A percentile compares a stretch with the other conserved stretches of the same genome.
phyloP scores from a whole-genome alignment of 2,888 invertebrate genomes.

The Auanema freiburgensis region DNA sequence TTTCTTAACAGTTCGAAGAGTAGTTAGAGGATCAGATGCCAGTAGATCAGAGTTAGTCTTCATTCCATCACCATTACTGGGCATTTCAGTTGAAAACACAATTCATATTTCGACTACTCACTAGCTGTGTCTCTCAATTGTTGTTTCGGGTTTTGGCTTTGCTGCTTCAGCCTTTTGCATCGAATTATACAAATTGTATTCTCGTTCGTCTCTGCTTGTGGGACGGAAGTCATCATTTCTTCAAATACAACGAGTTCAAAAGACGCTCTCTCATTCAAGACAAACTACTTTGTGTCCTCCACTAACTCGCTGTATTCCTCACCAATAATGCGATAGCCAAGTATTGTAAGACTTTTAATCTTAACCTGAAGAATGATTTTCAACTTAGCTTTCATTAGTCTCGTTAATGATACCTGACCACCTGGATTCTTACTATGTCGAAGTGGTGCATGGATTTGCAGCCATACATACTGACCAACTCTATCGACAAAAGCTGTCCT shows the following conservation, averaged over 20 bases:
- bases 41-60: slow-evolving; percentile 27
- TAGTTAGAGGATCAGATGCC: slow-evolving; percentile 46
- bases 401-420: slow-evolving; percentile 32
- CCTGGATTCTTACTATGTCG: slow-evolving; percentile 28
- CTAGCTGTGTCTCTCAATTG: slow-evolving; percentile 32
- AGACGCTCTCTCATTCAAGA: no score
- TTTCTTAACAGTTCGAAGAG: slow-evolving; percentile 46
- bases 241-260: no score
- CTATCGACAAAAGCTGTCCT: slow-evolving; percentile 50
- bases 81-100: slow-evolving; percentile 18
- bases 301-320: no score
- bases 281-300: no score
- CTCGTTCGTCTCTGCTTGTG: no score
- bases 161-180: background rate
- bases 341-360: no score
- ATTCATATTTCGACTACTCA: slow-evolving; percentile 13
- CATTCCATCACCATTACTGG: slow-evolving; percentile 52
- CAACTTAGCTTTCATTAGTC: no score
- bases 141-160: background rate
- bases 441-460: slow-evolving; percentile 46
- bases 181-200: no score
- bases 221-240: no score
- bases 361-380: no score
- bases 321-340: no score
- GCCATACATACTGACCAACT: slow-evolving; percentile 54